Evolutionary conservation across 2,888 invertebrate genomes (phyloP), one percentile per base, ranked within the genome.

Genomic region (Automeris io): DNA sequence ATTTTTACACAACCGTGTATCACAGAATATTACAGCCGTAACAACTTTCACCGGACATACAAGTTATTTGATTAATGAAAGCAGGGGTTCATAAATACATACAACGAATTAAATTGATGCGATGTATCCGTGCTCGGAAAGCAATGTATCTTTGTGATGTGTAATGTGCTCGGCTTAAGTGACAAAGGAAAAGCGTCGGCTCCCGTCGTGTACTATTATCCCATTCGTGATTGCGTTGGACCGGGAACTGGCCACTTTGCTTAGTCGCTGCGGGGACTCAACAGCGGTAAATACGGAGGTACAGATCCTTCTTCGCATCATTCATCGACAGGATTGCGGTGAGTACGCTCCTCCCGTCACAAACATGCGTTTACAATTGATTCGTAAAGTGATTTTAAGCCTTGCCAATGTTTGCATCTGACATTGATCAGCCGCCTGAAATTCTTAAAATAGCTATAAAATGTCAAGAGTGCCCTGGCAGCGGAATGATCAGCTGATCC

Each of bases 261-360:
- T 80, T 78, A 85, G 83, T 85, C 75, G 81, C 57, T 68, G 80
- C 77, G 74, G 79, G 82, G 82, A 77, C 75, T 76, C 75, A 72
- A 77, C 77, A 81, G 82, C 80, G 78, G 86, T 75, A 83, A 86
- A 78, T 85, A 86, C 86, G 86, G 86, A 86, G 85, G 75, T 79
- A 77, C 75, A 69, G 70, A 77, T 77, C 74, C 73, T 76, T 66
- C 73, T 73, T 65, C 82, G 76, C 76, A 83, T 82, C 82, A 86
- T 86, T 78, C 77, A 78, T 72, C 79, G 79, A 55, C 82, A 82
- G 73, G 78, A 83, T 77, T 83, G 74, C 78, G 86, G 86, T 86
- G 70, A 86, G 86, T 83, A 61, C 56, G 49, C 64, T 61, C 48
- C 42, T 43, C 49, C 45, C 43, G 38, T 38, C 42, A 38, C 40